These are phyloP conservation scores for Bradysia coprophila DNA, from an alignment of 1,140 invertebrate genomes.

Conservation along the genomic window DNA sequence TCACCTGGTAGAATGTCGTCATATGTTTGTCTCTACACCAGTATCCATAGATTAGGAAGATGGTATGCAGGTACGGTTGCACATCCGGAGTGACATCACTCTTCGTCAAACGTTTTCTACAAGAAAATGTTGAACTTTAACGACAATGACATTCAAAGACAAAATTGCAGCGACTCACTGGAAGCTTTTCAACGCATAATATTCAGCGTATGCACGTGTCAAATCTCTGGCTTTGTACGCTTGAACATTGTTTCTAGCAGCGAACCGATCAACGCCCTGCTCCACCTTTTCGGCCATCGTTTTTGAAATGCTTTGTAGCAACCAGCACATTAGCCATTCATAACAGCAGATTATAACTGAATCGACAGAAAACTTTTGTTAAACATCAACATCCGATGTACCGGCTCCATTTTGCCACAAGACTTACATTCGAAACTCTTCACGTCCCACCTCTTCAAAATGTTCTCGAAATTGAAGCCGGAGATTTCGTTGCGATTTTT, in stretches of 20 bases:
- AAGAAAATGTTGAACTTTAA: neutral
- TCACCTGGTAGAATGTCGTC: constrained; percentile 44
- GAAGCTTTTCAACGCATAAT: constrained; percentile 39
- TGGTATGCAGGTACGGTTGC: constrained; percentile 35
- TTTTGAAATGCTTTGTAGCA: constrained; percentile 46
- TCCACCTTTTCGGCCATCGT: constrained; percentile 35
- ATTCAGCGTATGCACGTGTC: constrained; percentile 55
- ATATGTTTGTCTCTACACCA: constrained; percentile 55
- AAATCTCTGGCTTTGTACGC: constrained; percentile 59
- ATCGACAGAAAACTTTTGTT: no score
- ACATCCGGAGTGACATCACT: constrained; percentile 26
- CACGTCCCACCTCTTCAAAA: no score
- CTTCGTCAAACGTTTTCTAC: constrained; percentile 25
- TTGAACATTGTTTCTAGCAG: constrained; percentile 62
- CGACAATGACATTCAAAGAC: neutral
- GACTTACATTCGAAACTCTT: no score
- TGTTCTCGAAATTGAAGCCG: no score
- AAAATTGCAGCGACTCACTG: constrained; percentile 9
- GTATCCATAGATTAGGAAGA: constrained; percentile 52
- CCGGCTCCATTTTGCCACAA: no score
- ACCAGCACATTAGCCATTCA: constrained; percentile 68
- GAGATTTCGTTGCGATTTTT: constrained; percentile 29
- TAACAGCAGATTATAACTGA: constrained; percentile 53
- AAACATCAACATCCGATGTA: no score
- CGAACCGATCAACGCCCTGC: constrained; percentile 44